Evolutionary conservation across 2,797 vertebrate genomes (phyloP), one percentile per base, ranked within the genome.

Genomic region (Ctenopoma kingsleyae): DNA sequence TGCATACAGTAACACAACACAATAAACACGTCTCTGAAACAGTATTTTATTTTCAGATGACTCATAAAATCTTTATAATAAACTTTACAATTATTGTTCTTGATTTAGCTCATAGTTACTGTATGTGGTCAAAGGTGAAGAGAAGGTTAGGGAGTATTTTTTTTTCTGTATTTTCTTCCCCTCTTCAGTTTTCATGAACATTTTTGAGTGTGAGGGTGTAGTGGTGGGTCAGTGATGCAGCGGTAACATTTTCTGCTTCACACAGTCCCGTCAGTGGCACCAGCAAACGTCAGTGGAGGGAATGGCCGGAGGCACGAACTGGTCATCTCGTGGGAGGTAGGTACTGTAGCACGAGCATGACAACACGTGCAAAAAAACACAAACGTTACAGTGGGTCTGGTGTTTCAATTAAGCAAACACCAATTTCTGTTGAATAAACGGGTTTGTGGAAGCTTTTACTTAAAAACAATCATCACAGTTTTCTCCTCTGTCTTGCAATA

Each of bases 271-370:
- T 96, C 97, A 50, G 97, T 96, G 82, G 95, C 97, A 40, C 98
- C 98, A 30, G 94, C 94, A 16, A 99, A 98, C 0, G 98, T 99
- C 5, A 97, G 98, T 13, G 98, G 98, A 67, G 96, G 96, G 74
- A 98, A 97, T 12, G 98, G 98, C 83, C 96, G 97, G 58, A 84
- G 97, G 71, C 96, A 98, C 47, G 97, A 99, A 84, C 90, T 99
- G 88, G 98, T 99, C 91, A 99, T 99, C 86, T 97, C 96, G 4
- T 99, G 98, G 98, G 98, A 99, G 97, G 98, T 99, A 94, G 92
- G 94, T 71, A 69, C 49, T 53, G 65, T 2, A 54, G 60, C 38
- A 65, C 22, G 36, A 53, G n/a, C 49, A 10, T 71, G 44, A 62
- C 25, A 55, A 41, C 41, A 47, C 40, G 50, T 53, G 36, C 72